A percentile compares a stretch with the other conserved stretches of the same genome.
These are phyloP conservation scores for Bombus waltoni DNA, from an alignment of 1,140 invertebrate genomes.

Conservation along the genomic window DNA sequence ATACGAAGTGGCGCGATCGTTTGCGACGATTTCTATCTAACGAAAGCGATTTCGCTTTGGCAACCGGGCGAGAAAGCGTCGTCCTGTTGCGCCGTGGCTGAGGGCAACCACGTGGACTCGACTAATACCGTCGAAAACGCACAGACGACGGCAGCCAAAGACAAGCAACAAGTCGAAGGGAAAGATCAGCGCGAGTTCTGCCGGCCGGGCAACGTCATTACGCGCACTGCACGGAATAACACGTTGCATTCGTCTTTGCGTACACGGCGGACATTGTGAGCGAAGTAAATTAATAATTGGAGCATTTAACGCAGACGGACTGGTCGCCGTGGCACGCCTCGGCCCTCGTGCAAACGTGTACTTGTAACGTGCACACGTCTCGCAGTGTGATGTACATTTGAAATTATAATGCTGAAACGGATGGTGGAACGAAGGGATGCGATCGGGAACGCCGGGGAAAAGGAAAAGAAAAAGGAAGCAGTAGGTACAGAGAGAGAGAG, in stretches of 20 bases:
- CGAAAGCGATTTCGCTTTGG: neutral
- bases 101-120: neutral
- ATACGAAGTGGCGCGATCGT: neutral
- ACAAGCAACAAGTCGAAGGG: neutral
- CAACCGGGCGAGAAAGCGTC: neutral
- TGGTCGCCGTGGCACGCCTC: neutral
- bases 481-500: neutral
- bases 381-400: conserved; percentile 6
- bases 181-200: conserved; percentile 42
- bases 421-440: neutral
- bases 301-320: conserved; percentile 55
- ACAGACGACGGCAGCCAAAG: neutral
- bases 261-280: conserved; percentile 63
- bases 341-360: neutral
- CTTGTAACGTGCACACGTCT: neutral
- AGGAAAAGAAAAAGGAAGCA: too few relatives aligned
- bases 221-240: conserved; percentile 61
- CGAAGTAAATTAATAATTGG: conserved; percentile 75
- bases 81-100: too few relatives aligned
- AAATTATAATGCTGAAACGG: conserved; percentile 24
- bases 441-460: neutral
- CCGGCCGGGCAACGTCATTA: conserved; percentile 62
- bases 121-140: conserved; percentile 37
- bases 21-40: neutral
- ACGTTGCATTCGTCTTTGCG: conserved; percentile 61